These are phyloP conservation scores for Procavia capensis DNA, from an alignment of 2,113 vertebrate genomes.

Conservation along the genomic window DNA sequence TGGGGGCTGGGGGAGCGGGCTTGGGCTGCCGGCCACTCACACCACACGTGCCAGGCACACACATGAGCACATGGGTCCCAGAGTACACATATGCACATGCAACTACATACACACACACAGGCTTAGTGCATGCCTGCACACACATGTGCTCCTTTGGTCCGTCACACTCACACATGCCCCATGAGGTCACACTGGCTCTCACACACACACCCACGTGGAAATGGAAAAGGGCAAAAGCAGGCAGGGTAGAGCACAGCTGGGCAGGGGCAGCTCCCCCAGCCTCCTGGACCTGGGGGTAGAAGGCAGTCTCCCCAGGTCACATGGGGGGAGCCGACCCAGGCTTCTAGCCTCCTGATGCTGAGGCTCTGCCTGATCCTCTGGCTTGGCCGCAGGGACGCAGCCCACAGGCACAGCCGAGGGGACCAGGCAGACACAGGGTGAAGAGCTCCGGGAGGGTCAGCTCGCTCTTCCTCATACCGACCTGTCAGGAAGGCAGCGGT, in stretches of 20 bases:
- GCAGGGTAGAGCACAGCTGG: slow-evolving; percentile 69
- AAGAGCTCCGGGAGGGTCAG: neutral
- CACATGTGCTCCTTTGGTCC: slow-evolving; percentile 7
- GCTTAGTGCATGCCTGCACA: slow-evolving; percentile 1
- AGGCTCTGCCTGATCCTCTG: neutral
- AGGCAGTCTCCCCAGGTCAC: neutral
- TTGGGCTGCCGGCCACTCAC: slow-evolving; percentile 77
- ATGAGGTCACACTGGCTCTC: neutral
- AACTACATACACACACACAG: neutral
- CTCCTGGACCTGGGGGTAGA: neutral
- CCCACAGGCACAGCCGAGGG: slow-evolving; percentile 7
- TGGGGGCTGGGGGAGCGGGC: slow-evolving; percentile 80
- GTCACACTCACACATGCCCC: neutral
- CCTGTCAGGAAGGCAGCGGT: slow-evolving; percentile 67
- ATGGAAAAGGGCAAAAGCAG: slow-evolving; percentile 79
- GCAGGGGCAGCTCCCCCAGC: neutral
- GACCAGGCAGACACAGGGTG: slow-evolving; percentile 6
- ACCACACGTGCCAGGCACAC: slow-evolving; percentile 58
- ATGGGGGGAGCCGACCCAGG: neutral
- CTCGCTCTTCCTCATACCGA: slow-evolving; percentile 49
- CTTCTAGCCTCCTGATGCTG: neutral
- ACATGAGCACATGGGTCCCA: neutral
- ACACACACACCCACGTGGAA: slow-evolving; percentile 68
- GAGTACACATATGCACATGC: neutral
- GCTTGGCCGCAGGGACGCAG: neutral